phyloP scores from a whole-genome alignment of 1,140 invertebrate species.

The Trachelipus rathkii region DNA sequence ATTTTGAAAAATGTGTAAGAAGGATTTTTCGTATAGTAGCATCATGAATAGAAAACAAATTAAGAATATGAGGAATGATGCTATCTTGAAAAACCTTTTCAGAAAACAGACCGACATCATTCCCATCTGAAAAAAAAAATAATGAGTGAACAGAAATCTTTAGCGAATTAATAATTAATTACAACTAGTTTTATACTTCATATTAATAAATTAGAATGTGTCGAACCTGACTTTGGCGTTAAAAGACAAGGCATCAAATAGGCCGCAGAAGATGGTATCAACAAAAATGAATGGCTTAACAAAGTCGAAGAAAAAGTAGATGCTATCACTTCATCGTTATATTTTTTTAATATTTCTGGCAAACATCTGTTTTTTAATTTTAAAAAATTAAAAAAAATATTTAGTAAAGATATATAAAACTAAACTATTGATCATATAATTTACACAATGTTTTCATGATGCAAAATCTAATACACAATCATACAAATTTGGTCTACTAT shows the following conservation, averaged over 20 bases:
- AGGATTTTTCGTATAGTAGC: not conserved
- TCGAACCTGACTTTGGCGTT: not conserved
- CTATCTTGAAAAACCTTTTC: not conserved
- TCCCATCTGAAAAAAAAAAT: not conserved
- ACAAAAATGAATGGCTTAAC: not conserved
- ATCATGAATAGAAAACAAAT: slow-evolving; percentile 2
- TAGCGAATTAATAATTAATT: not conserved
- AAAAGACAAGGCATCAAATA: not conserved
- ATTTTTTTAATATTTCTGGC: not conserved
- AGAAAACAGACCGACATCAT: not conserved
- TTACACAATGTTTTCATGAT: not conserved
- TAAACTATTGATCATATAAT: not conserved
- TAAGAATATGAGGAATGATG: not conserved
- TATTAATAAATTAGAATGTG: not conserved
- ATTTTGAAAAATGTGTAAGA: not conserved
- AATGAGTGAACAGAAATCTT: not conserved
- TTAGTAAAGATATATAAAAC: too few species aligned
- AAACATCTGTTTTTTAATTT: not conserved
- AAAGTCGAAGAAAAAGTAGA: not conserved
- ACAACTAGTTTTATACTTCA: not conserved
- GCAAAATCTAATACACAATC: not conserved
- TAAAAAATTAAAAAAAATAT: not conserved
- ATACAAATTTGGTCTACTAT: too few species aligned
- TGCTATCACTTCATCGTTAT: not conserved
- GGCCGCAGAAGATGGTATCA: not conserved